Base-by-base conservation (phyloP, 2,888 invertebrate genomes). In the Tromatobia lineatoria region DNA sequence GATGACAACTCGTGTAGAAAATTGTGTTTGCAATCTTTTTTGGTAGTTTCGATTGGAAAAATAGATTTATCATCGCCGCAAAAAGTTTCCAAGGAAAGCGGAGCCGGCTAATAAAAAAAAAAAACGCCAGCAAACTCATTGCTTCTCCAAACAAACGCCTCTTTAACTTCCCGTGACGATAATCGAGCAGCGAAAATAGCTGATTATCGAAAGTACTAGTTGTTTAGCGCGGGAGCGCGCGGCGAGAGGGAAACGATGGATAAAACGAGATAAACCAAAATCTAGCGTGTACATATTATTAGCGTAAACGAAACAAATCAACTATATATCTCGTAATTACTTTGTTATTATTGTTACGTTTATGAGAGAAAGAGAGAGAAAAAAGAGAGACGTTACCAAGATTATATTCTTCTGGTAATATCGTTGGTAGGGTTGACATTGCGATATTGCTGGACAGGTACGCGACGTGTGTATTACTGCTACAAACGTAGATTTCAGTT, bases 341-440 rank as follows among this genome's bases (percentile, higher is more conserved):
- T 92, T 90, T 93, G 92, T 93, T 93, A 92, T 90, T 92, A 92
- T 92, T 93, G 92, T 93, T 93, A 91, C 91, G 91, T 91, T 92
- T 92, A 90, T 90, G 89, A 90, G 90, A 88, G 88, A 45, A 50
- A 42, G 45, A 75, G 42, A 42, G 61, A 69, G 29, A 45, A 70
- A 50, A 59, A 66, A 66, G 66, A 83, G 82, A 85, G 88, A 91
- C 91, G 92, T 93, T 93, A 92, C 91, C 92, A 91, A 92, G 93
- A 91, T 92, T 92, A 92, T 92, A 92, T 91, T 92, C 91, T 87
- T 89, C 89, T 91, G 86, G 83, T 87, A 87, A 83, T 86, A 88
- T 87, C 88, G 88, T 89, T 87, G 61, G 84, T 89, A 89, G 86
- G 78, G 81, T 87, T 85, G 80, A 87, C 85, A 79, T 81, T 80